A percentile compares a stretch with the other conserved stretches of the same genome.
Conservation (phyloP, 2,797 vertebrate species). For the Tadarida brasiliensis region DNA sequence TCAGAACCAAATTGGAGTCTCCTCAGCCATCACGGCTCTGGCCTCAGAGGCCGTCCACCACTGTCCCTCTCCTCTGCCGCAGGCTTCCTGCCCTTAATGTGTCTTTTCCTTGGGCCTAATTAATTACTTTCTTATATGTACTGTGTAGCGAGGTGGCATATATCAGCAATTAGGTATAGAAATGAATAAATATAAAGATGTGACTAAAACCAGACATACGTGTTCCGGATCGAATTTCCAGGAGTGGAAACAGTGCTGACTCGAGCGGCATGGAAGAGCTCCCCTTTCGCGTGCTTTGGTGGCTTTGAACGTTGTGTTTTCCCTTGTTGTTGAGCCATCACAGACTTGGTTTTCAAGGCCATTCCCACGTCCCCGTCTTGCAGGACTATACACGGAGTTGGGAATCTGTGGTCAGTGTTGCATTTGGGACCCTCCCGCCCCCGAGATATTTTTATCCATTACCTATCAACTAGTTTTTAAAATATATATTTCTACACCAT, state of each 20-base stretch:
- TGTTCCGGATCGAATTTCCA: background rate
- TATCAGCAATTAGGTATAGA: conserved; percentile 1
- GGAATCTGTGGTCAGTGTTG: conserved; percentile 23
- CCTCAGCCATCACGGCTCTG: too few species aligned
- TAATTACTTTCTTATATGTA: conserved; percentile 50
- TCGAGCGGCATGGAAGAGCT: background rate
- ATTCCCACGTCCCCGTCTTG: background rate
- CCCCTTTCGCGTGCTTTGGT: background rate
- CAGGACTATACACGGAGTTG: background rate
- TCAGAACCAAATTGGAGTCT: too few species aligned
- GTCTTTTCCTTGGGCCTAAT: conserved; percentile 7
- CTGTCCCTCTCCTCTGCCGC: too few species aligned
- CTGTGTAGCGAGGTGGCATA: background rate
- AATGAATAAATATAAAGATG: background rate
- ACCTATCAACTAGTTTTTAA: background rate
- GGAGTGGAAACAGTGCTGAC: background rate
- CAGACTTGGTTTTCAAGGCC: background rate
- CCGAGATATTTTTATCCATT: conserved; percentile 20
- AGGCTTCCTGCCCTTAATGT: background rate
- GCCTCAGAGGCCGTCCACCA: too few species aligned
- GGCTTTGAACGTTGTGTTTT: background rate
- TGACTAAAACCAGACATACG: background rate
- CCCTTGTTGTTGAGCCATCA: background rate
- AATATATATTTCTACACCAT: background rate
- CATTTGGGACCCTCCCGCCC: background rate